These are phyloP conservation scores for Nothocercus nigrocapillus DNA, from an alignment of 2,113 vertebrate species.

Conservation along the genomic window DNA sequence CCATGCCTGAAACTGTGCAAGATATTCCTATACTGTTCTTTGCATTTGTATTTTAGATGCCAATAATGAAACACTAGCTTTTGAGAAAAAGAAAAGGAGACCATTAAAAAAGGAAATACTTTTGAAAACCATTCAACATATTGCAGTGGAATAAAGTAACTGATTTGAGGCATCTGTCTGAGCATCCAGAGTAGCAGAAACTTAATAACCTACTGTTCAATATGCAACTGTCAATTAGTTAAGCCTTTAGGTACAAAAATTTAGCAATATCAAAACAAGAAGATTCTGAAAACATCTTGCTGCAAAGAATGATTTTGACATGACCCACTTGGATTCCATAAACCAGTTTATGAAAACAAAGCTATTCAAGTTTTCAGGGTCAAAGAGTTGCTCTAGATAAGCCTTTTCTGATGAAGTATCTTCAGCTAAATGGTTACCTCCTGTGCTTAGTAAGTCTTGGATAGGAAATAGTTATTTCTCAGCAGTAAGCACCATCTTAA, in stretches of 20 bases:
- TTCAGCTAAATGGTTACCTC: neutral
- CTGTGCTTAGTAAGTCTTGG: neutral
- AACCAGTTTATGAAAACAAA: neutral
- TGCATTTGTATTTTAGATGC: neutral
- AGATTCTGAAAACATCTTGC: neutral
- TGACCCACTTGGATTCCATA: rapidly evolving
- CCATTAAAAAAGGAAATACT: neutral
- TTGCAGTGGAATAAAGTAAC: neutral
- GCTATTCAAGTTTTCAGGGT: neutral
- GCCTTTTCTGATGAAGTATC: neutral
- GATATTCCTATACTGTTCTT: neutral
- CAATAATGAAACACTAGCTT: neutral
- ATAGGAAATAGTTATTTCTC: neutral
- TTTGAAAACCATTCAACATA: neutral
- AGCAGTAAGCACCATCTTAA: neutral
- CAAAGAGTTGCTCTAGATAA: neutral
- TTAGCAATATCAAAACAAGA: neutral
- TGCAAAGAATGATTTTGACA: neutral
- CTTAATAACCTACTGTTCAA: neutral
- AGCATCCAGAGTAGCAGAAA: neutral
- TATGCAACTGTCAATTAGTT: neutral
- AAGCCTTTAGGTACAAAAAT: neutral
- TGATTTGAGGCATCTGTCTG: neutral
- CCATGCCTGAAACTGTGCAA: neutral
- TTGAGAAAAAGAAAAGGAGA: neutral